These are phyloP conservation scores for Coptotermes formosanus DNA, from an alignment of 1,140 invertebrate genomes.

Conservation along the genomic window DNA sequence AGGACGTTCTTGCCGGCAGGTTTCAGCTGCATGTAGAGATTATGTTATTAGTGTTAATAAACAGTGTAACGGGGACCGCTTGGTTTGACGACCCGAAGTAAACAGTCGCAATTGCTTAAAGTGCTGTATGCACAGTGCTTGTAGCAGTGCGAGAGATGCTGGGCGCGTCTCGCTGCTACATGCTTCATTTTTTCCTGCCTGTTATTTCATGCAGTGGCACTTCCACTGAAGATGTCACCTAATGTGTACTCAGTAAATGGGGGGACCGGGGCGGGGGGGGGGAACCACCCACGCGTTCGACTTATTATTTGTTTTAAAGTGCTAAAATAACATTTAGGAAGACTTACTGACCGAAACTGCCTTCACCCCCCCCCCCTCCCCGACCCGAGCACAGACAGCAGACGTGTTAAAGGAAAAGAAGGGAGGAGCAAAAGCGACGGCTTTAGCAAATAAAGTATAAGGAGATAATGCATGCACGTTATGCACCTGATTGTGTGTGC, in stretches of 20 bases:
- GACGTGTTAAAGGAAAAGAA: not conserved
- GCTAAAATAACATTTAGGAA: constrained; percentile 8
- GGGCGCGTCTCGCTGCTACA: not conserved
- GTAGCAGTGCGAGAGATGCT: not conserved
- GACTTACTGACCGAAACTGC: not conserved
- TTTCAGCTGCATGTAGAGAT: not conserved
- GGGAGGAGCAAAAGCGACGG: not conserved
- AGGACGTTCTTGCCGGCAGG: not conserved
- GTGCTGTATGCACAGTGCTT: not conserved
- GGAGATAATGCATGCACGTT: not conserved
- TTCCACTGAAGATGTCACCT: not conserved
- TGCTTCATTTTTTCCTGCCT: not conserved
- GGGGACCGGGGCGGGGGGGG: not conserved
- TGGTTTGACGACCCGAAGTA: not conserved
- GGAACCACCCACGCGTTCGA: not conserved
- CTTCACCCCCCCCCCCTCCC: too few species aligned
- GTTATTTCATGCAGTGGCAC: not conserved
- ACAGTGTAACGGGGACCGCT: not conserved
- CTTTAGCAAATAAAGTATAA: not conserved
- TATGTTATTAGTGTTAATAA: not conserved
- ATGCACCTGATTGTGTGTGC: not conserved
- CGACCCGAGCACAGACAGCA: not conserved
- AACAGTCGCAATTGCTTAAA: not conserved
- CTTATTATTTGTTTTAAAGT: constrained; percentile 1
- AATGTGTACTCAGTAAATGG: not conserved